These are phyloP conservation scores for Pogonomyrmex barbatus DNA, from an alignment of 1,140 invertebrate species.

Conservation along the genomic window DNA sequence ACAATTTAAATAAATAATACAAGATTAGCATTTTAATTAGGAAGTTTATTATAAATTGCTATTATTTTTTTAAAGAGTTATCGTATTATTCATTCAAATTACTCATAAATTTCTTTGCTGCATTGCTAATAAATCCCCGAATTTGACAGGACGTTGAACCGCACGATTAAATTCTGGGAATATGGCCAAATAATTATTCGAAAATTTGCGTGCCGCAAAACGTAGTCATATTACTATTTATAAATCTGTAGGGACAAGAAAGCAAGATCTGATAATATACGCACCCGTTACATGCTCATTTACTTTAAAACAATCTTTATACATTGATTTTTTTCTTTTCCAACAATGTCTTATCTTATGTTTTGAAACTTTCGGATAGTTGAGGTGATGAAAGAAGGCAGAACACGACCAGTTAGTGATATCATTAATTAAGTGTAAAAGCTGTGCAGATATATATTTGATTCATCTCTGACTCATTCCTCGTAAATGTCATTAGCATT, in stretches of 20 bases:
- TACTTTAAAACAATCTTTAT: not conserved
- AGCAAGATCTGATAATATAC: not conserved
- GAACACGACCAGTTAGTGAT: not conserved
- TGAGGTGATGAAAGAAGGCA: not conserved
- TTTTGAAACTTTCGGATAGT: not conserved
- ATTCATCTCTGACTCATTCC: constrained; percentile 11
- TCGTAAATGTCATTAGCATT: constrained; percentile 9
- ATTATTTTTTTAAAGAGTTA: not conserved
- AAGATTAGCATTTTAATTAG: not conserved
- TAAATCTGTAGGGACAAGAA: constrained; percentile 6
- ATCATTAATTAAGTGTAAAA: constrained; percentile 36
- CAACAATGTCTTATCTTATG: constrained; percentile 1
- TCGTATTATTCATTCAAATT: not conserved
- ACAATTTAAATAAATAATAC: not conserved
- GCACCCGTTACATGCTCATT: not conserved
- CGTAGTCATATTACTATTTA: constrained; percentile 44
- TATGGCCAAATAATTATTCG: constrained; percentile 35
- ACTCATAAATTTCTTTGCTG: not conserved
- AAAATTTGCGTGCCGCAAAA: constrained; percentile 31
- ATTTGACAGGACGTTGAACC: constrained; percentile 12
- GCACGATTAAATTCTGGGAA: constrained; percentile 45
- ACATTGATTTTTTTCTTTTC: not conserved
- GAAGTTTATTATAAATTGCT: not conserved
- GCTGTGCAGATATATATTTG: not conserved
- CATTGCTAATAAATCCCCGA: not conserved